Evolutionary conservation across 1,140 invertebrate species (phyloP).

Genomic region (Drosophila saltans): DNA sequence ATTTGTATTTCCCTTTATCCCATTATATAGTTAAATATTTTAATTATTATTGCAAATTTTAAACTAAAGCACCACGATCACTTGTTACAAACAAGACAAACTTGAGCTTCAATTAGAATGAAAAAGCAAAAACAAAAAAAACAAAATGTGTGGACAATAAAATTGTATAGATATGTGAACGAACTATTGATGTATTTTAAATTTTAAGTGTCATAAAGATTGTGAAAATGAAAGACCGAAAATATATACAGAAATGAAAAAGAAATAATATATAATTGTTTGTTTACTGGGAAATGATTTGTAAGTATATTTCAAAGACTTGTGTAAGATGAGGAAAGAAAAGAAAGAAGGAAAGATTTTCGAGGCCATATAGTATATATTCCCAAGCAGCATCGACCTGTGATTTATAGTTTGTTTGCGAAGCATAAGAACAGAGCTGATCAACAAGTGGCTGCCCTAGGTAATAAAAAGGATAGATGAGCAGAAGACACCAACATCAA

Average conservation of each 20-base stretch:
- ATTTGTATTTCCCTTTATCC: constrained; percentile 45
- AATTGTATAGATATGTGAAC: constrained; percentile 62
- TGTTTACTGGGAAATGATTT: background rate
- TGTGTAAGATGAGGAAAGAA: no score
- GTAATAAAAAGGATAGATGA: no score
- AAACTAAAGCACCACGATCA: constrained; percentile 21
- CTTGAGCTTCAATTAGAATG: constrained; percentile 69
- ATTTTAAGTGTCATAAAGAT: constrained; percentile 51
- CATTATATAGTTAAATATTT: constrained; percentile 45
- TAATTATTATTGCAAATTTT: constrained; percentile 46
- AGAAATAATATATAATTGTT: constrained; percentile 4
- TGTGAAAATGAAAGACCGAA: constrained; percentile 69
- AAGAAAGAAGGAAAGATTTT: no score
- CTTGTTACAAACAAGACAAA: constrained; percentile 40
- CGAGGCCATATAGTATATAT: no score
- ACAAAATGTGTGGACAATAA: constrained; percentile 71
- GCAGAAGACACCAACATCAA: no score
- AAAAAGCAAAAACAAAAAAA: constrained; percentile 17
- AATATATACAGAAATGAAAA: constrained; percentile 53
- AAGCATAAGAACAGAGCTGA: no score
- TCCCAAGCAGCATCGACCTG: no score
- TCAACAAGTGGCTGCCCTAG: no score
- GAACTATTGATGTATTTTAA: constrained; percentile 62
- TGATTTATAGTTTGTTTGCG: no score
- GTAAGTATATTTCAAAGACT: no score